Conservation (phyloP, 2,888 invertebrate species). For the Proisotoma minuta region DNA sequence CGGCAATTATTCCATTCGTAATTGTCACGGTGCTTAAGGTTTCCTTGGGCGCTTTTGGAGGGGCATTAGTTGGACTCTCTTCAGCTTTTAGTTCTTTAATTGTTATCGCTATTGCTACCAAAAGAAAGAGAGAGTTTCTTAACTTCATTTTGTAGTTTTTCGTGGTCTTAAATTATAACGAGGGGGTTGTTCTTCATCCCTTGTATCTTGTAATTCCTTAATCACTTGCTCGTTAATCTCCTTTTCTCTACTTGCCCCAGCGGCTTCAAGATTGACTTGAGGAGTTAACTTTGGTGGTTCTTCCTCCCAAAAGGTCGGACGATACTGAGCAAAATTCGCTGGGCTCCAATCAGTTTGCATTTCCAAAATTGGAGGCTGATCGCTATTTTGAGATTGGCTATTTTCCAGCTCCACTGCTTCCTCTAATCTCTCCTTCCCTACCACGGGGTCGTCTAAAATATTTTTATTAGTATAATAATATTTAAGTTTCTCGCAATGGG, state of each 20-base stretch:
- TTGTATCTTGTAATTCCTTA: not conserved
- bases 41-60: not conserved
- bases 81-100: not conserved
- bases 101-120: too few relatives aligned
- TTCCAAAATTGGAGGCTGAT: too few relatives aligned
- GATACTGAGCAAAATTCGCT: not conserved
- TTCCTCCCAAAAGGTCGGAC: not conserved
- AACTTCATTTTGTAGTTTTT: too few relatives aligned
- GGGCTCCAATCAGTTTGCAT: too few relatives aligned
- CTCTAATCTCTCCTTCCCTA: too few relatives aligned
- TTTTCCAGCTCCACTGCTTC: not conserved
- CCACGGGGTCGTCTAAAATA: too few relatives aligned
- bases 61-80: not conserved
- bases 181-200: not conserved
- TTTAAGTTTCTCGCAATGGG: conserved; percentile 17
- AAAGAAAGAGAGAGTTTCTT: too few relatives aligned
- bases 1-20: not conserved
- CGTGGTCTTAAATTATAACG: not conserved
- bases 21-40: not conserved
- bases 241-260: not conserved
- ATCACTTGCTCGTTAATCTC: not conserved
- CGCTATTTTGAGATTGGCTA: not conserved
- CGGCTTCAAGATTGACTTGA: not conserved
- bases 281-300: not conserved
- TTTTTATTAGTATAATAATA: too few relatives aligned